These are phyloP conservation scores for Camponotus vicinus DNA, from an alignment of 1,140 invertebrate genomes.

Conservation along the genomic window DNA sequence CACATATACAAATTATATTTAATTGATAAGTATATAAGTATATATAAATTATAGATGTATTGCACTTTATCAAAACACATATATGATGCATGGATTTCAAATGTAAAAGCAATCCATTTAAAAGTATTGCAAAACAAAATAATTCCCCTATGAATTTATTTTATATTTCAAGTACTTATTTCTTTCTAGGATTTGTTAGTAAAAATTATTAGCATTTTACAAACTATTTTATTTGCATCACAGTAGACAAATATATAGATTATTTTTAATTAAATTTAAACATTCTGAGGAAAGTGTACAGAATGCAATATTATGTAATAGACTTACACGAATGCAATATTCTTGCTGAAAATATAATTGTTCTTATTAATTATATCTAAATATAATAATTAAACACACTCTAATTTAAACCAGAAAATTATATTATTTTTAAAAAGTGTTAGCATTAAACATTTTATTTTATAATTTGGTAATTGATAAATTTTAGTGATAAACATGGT, in stretches of 20 bases:
- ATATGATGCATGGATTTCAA: not conserved
- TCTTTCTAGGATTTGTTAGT: constrained; percentile 63
- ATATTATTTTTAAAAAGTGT: not conserved
- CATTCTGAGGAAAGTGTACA: constrained; percentile 44
- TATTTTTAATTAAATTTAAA: constrained; percentile 66
- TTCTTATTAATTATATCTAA: constrained; percentile 67
- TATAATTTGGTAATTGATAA: not conserved
- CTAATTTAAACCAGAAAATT: constrained; percentile 20
- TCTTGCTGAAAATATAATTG: constrained; percentile 85
- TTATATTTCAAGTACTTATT: constrained; percentile 64
- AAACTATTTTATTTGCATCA: constrained; percentile 61
- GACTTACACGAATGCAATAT: constrained; percentile 85
- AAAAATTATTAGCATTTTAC: constrained; percentile 58
- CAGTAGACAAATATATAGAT: constrained; percentile 53
- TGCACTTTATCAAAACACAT: constrained; percentile 7
- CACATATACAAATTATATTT: constrained; percentile 40
- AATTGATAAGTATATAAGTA: not conserved
- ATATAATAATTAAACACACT: not conserved
- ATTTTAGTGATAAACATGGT: constrained; percentile 11
- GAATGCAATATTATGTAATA: constrained; percentile 68
- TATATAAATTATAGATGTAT: not conserved
- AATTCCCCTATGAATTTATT: constrained; percentile 31
- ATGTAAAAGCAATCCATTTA: not conserved
- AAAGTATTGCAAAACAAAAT: not conserved
- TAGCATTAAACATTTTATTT: not conserved